Evolutionary conservation across 2,113 vertebrate genomes (phyloP), one percentile per base, ranked within the genome.

Genomic region (Cacatua alba): DNA sequence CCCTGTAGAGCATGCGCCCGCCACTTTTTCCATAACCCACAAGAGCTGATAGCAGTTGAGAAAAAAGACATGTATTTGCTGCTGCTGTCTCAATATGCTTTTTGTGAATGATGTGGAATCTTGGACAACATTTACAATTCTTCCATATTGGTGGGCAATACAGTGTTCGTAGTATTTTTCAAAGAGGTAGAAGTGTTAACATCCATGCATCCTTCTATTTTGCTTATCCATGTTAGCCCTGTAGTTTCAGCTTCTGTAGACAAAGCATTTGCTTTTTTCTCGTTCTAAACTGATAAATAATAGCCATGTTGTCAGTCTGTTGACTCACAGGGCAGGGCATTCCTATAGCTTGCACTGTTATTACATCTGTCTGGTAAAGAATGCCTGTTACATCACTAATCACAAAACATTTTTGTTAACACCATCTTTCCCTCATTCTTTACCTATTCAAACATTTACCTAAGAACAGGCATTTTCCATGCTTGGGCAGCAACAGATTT

Each of bases 401-500:
- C 60, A 93, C 52, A 90, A 94, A 95, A 64, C 46, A 65, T 77
- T 90, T 67, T 71, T 65, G 57, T 57, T 82, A 72, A 78, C 44
- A 82, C 70, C 25, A 46, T 88, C 35, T 90, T 96, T 90, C 68
- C 26, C 44, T 86, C 64, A 59, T 86, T 92, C 60, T 88, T 63
- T 83, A 60, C 68, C 68, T 94, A 48, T 35, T 81, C 69, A 96
- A 92, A 95, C 81, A 86, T 86, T 93, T 96, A 84, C 65, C 72
- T 68, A 82, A 88, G 79, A 95, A 94, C 65, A 86, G 53, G 39
- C 46, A 88, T 93, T 93, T 95, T 93, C 63, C 37, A 51, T 83
- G 87, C 49, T 69, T 91, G 64, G 44, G 25, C 70, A 86, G 52
- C 8, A 48, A 6, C 15, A 90, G 67, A 57, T 74, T 86, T 77